Evolutionary conservation across 2,888 invertebrate genomes (phyloP).

Genomic region (Falcaria lacertinaria): DNA sequence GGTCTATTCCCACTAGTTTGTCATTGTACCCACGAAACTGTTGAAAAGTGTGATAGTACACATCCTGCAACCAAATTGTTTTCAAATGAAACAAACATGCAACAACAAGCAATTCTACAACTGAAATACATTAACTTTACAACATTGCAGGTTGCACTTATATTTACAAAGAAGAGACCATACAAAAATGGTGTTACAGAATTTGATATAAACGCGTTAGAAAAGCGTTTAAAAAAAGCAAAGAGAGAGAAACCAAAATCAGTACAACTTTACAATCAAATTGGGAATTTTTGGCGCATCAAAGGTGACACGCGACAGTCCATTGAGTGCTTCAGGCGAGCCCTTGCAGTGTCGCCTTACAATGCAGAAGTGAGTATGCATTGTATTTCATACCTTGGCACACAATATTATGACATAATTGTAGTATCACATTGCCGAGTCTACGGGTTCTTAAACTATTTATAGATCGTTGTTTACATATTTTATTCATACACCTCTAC

Average conservation of each 20-base stretch:
- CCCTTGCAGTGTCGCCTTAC: conserved; percentile 90
- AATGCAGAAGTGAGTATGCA: conserved; percentile 84
- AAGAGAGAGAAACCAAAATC: conserved; percentile 91
- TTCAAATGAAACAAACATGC: too few relatives aligned
- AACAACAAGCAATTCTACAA: too few relatives aligned
- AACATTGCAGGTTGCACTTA: conserved; percentile 81
- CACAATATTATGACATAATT: too few relatives aligned
- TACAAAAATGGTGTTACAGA: conserved; percentile 81
- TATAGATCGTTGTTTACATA: too few relatives aligned
- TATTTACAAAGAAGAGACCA: conserved; percentile 85
- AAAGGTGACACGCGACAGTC: conserved; percentile 92
- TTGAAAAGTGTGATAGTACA: too few relatives aligned
- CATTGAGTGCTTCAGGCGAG: conserved; percentile 93
- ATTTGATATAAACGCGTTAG: conserved; percentile 86
- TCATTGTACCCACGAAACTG: too few relatives aligned
- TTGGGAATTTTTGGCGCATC: conserved; percentile 95
- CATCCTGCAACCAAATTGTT: too few relatives aligned
- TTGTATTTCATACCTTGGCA: too few relatives aligned
- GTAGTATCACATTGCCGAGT: too few relatives aligned
- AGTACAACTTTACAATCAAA: conserved; percentile 92
- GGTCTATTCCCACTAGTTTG: too few relatives aligned
- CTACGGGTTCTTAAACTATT: too few relatives aligned
- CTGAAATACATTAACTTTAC: background rate
- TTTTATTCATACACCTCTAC: too few relatives aligned
- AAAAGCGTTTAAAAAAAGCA: conserved; percentile 86